These are phyloP conservation scores for Ephestia elutella DNA, from an alignment of 1,140 invertebrate genomes.

Conservation along the genomic window DNA sequence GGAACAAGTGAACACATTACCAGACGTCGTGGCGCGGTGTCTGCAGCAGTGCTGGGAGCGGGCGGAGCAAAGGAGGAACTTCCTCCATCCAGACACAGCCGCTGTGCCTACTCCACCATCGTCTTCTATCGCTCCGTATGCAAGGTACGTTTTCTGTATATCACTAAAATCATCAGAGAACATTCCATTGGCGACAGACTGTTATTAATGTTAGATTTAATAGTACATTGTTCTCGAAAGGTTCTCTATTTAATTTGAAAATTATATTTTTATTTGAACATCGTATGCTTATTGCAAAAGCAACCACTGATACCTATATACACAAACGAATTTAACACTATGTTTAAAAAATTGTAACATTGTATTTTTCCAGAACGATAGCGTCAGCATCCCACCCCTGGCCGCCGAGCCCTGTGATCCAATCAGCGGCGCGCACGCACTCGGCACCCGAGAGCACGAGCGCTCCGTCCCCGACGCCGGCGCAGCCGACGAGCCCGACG, in stretches of 20 bases:
- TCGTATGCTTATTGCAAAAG: no score
- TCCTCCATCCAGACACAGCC: constrained; percentile 88
- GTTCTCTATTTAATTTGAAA: no score
- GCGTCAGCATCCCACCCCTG: constrained; percentile 78
- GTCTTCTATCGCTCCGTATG: constrained; percentile 52
- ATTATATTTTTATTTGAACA: no score
- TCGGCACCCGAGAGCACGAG: constrained; percentile 81
- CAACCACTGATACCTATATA: no score
- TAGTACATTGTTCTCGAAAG: no score
- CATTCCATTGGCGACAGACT: no score
- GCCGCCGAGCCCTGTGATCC: constrained; percentile 83
- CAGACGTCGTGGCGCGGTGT: constrained; percentile 85
- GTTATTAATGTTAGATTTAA: no score
- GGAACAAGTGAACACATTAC: constrained; percentile 86
- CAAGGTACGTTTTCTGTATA: constrained; percentile 32
- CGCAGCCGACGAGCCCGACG: constrained; percentile 47
- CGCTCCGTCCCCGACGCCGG: constrained; percentile 62
- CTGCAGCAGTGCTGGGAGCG: constrained; percentile 80
- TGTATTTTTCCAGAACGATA: constrained; percentile 64
- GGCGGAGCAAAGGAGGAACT: constrained; percentile 85
- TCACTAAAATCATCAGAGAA: no score
- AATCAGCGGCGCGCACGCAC: constrained; percentile 81
- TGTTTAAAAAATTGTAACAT: background rate
- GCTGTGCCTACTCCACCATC: constrained; percentile 70
- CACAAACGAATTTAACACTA: no score